Base-by-base conservation (phyloP, 2,113 vertebrate genomes). In the Silurus meridionalis region DNA sequence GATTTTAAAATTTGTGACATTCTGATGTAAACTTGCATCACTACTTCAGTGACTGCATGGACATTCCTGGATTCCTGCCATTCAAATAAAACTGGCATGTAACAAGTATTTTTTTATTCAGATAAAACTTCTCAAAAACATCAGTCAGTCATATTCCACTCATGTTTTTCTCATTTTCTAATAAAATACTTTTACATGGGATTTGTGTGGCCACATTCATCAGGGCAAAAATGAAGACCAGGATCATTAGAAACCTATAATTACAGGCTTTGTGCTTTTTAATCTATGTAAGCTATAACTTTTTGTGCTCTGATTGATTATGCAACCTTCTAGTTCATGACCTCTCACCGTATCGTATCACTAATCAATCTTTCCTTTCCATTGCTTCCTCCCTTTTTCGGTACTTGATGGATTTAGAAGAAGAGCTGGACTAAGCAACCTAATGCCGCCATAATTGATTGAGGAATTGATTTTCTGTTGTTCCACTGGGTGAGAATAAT, bases 381-480 rank as follows among this genome's bases (percentile, higher is more conserved):
- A 46, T 72, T 55, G 15, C 15, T 52, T 46, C 19, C 28, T 79
- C 53, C 48, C 67, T 25, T 58, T 58, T 78, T 52, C 77, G 50
- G 55, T 71, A 53, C 83, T 64, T 77, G 83, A 77, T 53, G 72
- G 72, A 78, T 83, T 85, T 67, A 52, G 83, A 63, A 52, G 60
- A 58, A 50, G 83, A 48, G 46, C 8, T 25, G 15, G 48, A 74
- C 71, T 46, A 48, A 28, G 85, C 60, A 79, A 83, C 46, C 72
- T 82, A 83, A 80, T 77, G 71, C 82, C 83, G 71, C 28, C 74
- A 74, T 60, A 87, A 87, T 89, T 87, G 83, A 87, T 89, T 89
- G 83, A 80, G 82, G 63, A 85, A 87, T 89, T 75, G 88, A 89
- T 89, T 87, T 85, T 80, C 83, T 85, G 78, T 87, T 87, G 17